Percentiles rank a stretch among this genome's conserved stretches.
phyloP scores from a whole-genome alignment of 2,797 vertebrate species.

The Channa striata region DNA sequence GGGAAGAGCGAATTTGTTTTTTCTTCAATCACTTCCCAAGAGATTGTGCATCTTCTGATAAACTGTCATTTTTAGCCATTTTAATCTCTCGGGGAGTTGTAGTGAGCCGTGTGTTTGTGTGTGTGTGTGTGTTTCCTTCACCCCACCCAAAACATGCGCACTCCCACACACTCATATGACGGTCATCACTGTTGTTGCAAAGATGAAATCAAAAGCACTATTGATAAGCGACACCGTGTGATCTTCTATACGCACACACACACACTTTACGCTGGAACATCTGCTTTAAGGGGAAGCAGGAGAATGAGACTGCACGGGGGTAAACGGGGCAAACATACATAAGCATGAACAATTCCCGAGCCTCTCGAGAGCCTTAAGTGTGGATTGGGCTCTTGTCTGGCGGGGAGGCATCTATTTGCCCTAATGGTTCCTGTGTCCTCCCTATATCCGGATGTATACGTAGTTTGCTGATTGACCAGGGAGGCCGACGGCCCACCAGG shows the following conservation, averaged over 20 bases:
- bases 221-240: slow-evolving; percentile 63
- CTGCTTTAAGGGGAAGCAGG: slow-evolving; percentile 3
- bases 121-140: slow-evolving; percentile 1
- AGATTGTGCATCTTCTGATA: slow-evolving; percentile 63
- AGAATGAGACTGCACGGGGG: slow-evolving; percentile 11
- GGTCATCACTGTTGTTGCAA: slow-evolving; percentile 70
- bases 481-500: slow-evolving; percentile 20
- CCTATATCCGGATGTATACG: slow-evolving; percentile 38
- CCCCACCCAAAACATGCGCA: slow-evolving; percentile 36
- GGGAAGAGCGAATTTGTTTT: slow-evolving; percentile 57
- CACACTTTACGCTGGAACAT: slow-evolving; percentile 16
- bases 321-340: slow-evolving; percentile 52
- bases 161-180: slow-evolving; percentile 74
- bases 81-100: slow-evolving; percentile 65
- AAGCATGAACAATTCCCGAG: slow-evolving; percentile 47
- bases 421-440: slow-evolving; percentile 75
- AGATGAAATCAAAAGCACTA: slow-evolving; percentile 73
- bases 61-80: slow-evolving; percentile 71
- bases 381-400: slow-evolving; percentile 49
- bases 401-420: slow-evolving; percentile 56
- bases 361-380: slow-evolving; percentile 65
- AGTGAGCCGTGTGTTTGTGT: slow-evolving; percentile 24
- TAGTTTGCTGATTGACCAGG: slow-evolving; percentile 60
- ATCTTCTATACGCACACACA: slow-evolving; percentile 27
- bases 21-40: slow-evolving; percentile 39